Evolutionary conservation across 2,113 vertebrate genomes (phyloP).

Genomic region (Amphiprion percula): DNA sequence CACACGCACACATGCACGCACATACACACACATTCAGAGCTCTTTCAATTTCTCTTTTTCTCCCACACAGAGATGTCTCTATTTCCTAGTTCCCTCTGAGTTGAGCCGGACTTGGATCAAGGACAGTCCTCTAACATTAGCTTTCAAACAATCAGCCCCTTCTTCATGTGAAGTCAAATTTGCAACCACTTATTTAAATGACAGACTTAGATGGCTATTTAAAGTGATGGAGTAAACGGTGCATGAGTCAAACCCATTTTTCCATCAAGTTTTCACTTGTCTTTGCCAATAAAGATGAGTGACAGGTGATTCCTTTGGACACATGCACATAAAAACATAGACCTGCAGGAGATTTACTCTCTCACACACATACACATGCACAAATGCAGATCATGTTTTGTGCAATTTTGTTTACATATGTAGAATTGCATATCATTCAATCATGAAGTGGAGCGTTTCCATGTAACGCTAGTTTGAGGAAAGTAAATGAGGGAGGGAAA

Average conservation of each 20-base stretch:
- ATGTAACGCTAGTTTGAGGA: neutral
- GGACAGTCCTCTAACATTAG: conserved; percentile 13
- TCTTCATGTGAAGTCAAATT: conserved; percentile 42
- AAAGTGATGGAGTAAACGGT: conserved; percentile 53
- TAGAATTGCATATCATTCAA: no score
- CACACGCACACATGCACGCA: conserved; percentile 9
- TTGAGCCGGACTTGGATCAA: conserved; percentile 44
- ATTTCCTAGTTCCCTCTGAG: conserved; percentile 24
- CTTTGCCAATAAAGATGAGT: conserved; percentile 42
- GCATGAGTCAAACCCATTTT: conserved; percentile 32
- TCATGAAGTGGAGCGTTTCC: no score
- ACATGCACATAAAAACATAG: conserved; percentile 1
- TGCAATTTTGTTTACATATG: no score
- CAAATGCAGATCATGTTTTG: no score
- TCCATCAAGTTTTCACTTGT: conserved; percentile 35
- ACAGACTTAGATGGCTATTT: conserved; percentile 49
- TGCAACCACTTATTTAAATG: conserved; percentile 49
- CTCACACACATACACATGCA: neutral
- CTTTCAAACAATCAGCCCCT: conserved; percentile 49
- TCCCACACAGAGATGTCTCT: conserved; percentile 34
- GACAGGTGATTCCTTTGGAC: conserved; percentile 31
- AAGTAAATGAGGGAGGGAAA: neutral
- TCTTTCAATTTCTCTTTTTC: neutral
- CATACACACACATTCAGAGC: neutral
- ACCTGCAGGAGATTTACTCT: conserved; percentile 1